Evolutionary conservation across 2,797 vertebrate species (phyloP), one percentile per base, ranked within the genome.

Genomic region (Oreochromis grahami): DNA sequence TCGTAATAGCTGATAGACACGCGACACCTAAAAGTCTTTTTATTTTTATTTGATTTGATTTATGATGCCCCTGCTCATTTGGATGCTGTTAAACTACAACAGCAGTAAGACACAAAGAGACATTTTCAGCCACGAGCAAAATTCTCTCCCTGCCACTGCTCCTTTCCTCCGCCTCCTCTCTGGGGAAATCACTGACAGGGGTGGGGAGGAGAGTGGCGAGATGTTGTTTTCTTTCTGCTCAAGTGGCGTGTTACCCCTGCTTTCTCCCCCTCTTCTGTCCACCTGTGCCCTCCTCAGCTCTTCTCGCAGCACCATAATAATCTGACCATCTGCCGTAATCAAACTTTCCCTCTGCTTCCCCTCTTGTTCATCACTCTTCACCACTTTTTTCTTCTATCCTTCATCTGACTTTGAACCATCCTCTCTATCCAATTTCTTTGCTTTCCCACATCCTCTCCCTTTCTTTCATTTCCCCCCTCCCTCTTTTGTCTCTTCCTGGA

Each of bases 161-260:
- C 52, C 15, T 50, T 50, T 50, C 26, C 70, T 32, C 41, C 1
- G 6, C 65, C 15, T 21, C 34, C 65, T 85, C 93, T 91, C 93
- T 24, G 88, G 94, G 92, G 94, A 94, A 95, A 94, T 94, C 92
- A 93, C 72, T 51, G 1, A 63, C 12, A 24, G 12, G 63, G 36
- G 41, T 43, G 65, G 41, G 14, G 79, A 89, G 76, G 79, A 76
- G 76, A 80, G 78, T 56, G 82, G 70, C 58, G 85, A 78, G 81
- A 90, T 89, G 89, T 82, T 93, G 90, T 92, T 93, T 88, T 92
- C 84, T 89, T 91, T 92, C 91, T 81, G 78, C 89, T 91, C 86
- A 82, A 82, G 84, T 74, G 79, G 74, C 11, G 34, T 38, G 78
- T 80, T 86, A 29, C 48, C 79, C 74, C 17, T 2, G 60, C 82